Evolutionary conservation across 2,888 invertebrate species (phyloP), one percentile per base, ranked within the genome.

Genomic region (Lepas anatifera): DNA sequence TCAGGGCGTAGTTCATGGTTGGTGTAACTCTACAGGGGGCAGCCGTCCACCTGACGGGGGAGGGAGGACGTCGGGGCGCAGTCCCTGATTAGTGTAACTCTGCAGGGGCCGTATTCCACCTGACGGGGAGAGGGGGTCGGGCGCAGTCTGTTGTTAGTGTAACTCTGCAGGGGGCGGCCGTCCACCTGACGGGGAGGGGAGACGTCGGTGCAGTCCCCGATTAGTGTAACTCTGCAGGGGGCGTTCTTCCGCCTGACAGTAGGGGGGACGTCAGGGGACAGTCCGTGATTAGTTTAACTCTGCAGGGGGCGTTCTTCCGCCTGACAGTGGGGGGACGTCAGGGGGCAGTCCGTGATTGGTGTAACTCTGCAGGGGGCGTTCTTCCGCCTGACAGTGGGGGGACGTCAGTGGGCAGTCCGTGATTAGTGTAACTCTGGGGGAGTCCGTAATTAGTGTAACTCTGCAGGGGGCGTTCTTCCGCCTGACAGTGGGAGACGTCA

Each of bases 311-410:
- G 89, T 29, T 92, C 95, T 83, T 99, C 41, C 41, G 16, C 41
- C 41, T 41, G 41, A 16, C 41, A 16, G n/a, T n/a, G n/a, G n/a
- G n/a, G n/a, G n/a, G n/a, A n/a, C n/a, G n/a, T n/a, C n/a, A n/a
- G n/a, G n/a, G n/a, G n/a, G n/a, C n/a, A n/a, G n/a, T n/a, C 98
- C 90, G 78, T 96, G 95, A 82, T 99, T 99, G 70, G 93, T 93
- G 81, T 92, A 94, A 74, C 97, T 96, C 79, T 96, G 94, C 73
- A 98, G 83, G 27, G n/a, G 92, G 90, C 76, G 89, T 29, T 92
- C 95, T 83, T 99, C 41, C 41, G 16, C 41, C 41, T 41, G 41
- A 16, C 41, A 16, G n/a, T n/a, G n/a, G n/a, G n/a, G n/a, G n/a
- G n/a, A n/a, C n/a, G n/a, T n/a, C n/a, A n/a, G n/a, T n/a, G n/a